phyloP scores from a whole-genome alignment of 2,888 invertebrate species.

The Ectemnius cavifrons region DNA sequence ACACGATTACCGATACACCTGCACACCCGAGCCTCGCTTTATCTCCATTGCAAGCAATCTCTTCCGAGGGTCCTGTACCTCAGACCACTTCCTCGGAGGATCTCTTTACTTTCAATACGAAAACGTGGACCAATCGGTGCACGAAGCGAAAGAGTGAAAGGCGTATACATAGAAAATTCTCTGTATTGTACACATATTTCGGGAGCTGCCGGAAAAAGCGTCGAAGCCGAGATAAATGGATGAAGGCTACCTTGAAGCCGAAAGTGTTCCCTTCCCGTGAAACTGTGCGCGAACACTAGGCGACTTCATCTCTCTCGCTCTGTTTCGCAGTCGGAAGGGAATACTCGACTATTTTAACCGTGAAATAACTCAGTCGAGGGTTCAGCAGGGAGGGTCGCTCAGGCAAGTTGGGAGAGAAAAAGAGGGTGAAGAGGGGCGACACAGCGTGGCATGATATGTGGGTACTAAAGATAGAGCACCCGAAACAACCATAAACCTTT shows the following conservation, averaged over 20 bases:
- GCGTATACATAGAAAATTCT: too few species aligned
- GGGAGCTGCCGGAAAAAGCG: too few species aligned
- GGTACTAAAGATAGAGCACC: conserved; percentile 73
- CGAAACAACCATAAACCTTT: conserved; percentile 71
- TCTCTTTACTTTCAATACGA: too few species aligned
- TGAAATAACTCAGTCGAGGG: conserved; percentile 74
- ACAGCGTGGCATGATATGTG: conserved; percentile 68
- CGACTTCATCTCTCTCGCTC: conserved; percentile 22
- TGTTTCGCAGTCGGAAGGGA: conserved; percentile 52
- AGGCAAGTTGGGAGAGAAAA: conserved; percentile 43
- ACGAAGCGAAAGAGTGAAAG: too few species aligned
- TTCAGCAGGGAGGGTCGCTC: conserved; percentile 57
- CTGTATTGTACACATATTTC: too few species aligned
- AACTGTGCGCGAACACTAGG: conserved; percentile 44
- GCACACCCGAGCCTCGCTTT: too few species aligned
- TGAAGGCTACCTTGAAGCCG: conserved; percentile 12
- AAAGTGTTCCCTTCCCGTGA: conserved; percentile 49
- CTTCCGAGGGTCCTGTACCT: too few species aligned
- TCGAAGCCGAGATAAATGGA: conserved; percentile 15
- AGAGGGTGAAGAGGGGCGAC: conserved; percentile 39
- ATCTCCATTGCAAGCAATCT: too few species aligned
- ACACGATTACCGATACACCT: neutral
- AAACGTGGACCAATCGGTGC: too few species aligned
- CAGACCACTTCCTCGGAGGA: too few species aligned
- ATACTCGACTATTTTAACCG: conserved; percentile 75